Conservation (phyloP, 2,113 vertebrate species). For the Cyprinus carpio region DNA sequence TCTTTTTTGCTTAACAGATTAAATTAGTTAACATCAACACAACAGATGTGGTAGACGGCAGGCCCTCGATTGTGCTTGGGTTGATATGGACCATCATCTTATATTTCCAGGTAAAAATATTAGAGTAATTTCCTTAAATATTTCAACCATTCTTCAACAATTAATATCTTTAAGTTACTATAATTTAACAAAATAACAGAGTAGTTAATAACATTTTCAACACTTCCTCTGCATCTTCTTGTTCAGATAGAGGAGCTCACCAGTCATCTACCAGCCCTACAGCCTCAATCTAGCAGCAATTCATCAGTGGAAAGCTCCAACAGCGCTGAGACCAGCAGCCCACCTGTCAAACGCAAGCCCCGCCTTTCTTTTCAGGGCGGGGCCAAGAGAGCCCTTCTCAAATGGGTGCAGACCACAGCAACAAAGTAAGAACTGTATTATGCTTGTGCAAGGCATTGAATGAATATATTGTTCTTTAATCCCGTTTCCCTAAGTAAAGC, state of each 20-base stretch:
- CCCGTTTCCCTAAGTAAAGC: constrained; percentile 11
- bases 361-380: constrained; percentile 85
- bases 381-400: constrained; percentile 90
- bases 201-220: background rate
- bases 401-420: constrained; percentile 92
- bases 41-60: constrained; percentile 95
- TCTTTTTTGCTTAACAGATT: constrained; percentile 76
- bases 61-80: constrained; percentile 92
- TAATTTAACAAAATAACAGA: background rate
- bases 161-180: background rate
- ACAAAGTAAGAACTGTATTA: constrained; percentile 82
- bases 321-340: constrained; percentile 87
- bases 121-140: background rate
- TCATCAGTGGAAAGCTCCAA: constrained; percentile 90
- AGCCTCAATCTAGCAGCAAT: constrained; percentile 82
- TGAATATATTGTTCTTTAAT: constrained; percentile 5
- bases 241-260: constrained; percentile 94
- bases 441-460: background rate
- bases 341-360: constrained; percentile 89
- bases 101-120: constrained; percentile 90
- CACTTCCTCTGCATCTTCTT: background rate
- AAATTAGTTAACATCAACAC: constrained; percentile 98
- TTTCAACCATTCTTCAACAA: background rate
- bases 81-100: constrained; percentile 97
- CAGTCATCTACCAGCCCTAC: constrained; percentile 88